Evolutionary conservation across 2,113 vertebrate genomes (phyloP), one percentile per base, ranked within the genome.

Genomic region (Rana temporaria): DNA sequence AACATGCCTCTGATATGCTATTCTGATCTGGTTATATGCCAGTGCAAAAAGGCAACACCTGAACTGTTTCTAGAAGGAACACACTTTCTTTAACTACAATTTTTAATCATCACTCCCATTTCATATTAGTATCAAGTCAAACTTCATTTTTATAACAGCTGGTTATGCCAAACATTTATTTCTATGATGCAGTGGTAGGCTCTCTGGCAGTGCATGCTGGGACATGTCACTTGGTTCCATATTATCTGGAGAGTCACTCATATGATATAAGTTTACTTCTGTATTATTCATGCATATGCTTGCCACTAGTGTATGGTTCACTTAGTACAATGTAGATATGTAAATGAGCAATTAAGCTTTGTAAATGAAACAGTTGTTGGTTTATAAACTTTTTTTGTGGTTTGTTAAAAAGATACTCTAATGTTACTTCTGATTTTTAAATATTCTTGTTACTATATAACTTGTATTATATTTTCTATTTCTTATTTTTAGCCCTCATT

Each of bases 291-390:
- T 6, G 14, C 42, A 11, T 12, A 48, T 48, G 12, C 42, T 14
- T 48, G 12, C 42, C 42, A 48, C 42, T 48, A 48, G 14, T 48
- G 2, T 73, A 34, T 73, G 26, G 34, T 22, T 42, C 72, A 16
- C 34, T 22, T 22, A 75, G 18, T 59, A 12, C 30, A 73, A 34
- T 73, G 71, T 73, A 75, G 60, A 75, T 75, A 60, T 75, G 72
- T 62, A 74, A 9, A 38, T 74, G 38, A 38, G 11, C 18, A 59
- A 34, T 19, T 19, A 20, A n/a, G 18, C 30, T 32, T 38, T 56
- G 8, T 6, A 19, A 17, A 72, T 53, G 12, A 72, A 34, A 18
- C 26, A 59, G 6, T 2, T 73, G 3, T 6, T n/a, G 30, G 32
- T 74, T 74, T 20, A 60, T n/a, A 60, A 19, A 26, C 11, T n/a